A percentile compares a stretch with the other conserved stretches of the same genome.
Conservation (phyloP, 2,797 vertebrate species). For the Psittacula derbiana region DNA sequence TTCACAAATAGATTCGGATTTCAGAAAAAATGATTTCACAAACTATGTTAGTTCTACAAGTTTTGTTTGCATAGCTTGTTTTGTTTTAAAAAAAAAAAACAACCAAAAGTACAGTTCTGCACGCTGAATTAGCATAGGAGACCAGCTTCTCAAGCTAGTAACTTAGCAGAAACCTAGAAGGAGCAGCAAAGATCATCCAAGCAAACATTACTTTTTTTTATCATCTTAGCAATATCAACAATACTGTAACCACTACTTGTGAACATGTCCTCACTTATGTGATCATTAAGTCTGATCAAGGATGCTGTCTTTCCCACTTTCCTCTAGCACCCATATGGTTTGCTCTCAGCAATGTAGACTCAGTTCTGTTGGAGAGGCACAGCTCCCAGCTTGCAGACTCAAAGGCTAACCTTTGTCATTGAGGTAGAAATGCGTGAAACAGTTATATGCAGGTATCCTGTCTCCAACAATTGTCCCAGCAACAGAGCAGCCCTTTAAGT, state of each 20-base stretch:
- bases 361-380: not conserved
- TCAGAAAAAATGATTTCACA: not conserved
- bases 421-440: not conserved
- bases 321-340: fast-evolving
- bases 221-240: not conserved
- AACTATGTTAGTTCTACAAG: not conserved
- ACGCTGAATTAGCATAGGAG: not conserved
- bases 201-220: not conserved
- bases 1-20: not conserved
- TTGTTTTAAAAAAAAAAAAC: not conserved
- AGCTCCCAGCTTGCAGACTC: not conserved
- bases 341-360: not conserved
- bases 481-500: not conserved
- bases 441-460: not conserved
- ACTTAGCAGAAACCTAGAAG: not conserved
- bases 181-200: not conserved
- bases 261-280: not conserved
- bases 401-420: not conserved
- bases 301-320: fast-evolving
- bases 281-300: not conserved
- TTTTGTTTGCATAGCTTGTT: not conserved
- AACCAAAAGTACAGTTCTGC: not conserved
- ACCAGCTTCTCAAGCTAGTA: not conserved
- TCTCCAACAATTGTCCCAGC: not conserved
- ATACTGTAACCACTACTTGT: too few species aligned